Base-by-base conservation (phyloP, 2,113 vertebrate genomes). In the Toxostoma redivivum region DNA sequence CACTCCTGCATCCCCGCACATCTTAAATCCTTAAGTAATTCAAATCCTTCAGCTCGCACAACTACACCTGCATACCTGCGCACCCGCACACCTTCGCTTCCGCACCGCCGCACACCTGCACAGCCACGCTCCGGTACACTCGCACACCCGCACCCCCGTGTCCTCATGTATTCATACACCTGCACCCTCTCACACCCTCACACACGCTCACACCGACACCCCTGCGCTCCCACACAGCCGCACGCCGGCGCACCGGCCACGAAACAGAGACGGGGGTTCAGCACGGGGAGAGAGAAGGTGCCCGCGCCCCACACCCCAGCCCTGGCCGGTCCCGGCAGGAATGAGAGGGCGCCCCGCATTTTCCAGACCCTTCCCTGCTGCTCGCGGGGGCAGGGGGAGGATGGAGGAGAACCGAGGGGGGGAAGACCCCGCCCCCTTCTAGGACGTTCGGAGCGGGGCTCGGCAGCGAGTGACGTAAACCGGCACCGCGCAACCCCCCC, bases 321-420 rank as follows among this genome's bases (percentile, higher is more conserved):
- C 12, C 72, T 1, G 2, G 22, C 12, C 24, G 4, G 7, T 57
- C 33, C 18, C 23, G 8, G 7, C 2, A 4, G 13, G 8, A 3
- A 4, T 0, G 3, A 2, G 10, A 7, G 24, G 2, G 4, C 5
- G 5, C 7, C 8, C 44, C 35, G 1, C 9, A 7, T 28, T 24
- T 77, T 84, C 80, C 21, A 76, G 62, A 47, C 25, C 79, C 5
- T 85, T 89, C 78, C 22, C 35, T 1, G 19, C 9, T 6, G 8
- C 61, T 4, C 1, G 10, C 15, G 13, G 51, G 16, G 20, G 5
- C 3, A 27, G 17, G 11, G 8, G 4, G 2, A 18, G 7, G 4
- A 25, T 5, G 31, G 28, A 15, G 17, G 6, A 27, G 22, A 22
- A 16, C 3, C 10, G 14, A 5, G 3, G 18, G 27, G 5, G 2